These are phyloP conservation scores for Baccha elongata DNA, from an alignment of 2,888 invertebrate species.

Conservation along the genomic window DNA sequence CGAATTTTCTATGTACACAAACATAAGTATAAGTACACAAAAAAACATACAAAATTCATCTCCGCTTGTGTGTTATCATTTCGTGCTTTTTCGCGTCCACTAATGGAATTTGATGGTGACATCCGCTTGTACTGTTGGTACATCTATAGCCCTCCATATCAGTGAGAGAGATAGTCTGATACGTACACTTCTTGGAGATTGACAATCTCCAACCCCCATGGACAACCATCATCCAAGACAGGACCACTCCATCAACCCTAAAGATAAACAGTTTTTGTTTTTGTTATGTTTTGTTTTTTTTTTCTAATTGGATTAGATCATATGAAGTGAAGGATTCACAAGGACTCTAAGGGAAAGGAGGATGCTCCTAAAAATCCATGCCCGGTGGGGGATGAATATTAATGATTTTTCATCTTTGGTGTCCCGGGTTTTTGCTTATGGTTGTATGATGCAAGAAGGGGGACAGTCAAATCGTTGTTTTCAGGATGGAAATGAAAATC, in stretches of 20 bases:
- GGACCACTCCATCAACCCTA: constrained; percentile 39
- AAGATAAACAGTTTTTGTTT: constrained; percentile 62
- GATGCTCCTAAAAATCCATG: constrained; percentile 29
- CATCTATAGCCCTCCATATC: background rate
- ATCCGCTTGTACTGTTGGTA: constrained; percentile 31
- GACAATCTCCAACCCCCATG: constrained; percentile 16
- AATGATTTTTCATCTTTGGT: constrained; percentile 77
- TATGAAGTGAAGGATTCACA: constrained; percentile 71
- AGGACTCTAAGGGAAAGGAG: constrained; percentile 4
- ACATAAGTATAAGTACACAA: constrained; percentile 10
- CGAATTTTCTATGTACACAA: constrained; percentile 21
- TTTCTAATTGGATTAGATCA: constrained; percentile 73
- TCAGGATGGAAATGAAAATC: constrained; percentile 49
- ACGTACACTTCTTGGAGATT: constrained; percentile 11
- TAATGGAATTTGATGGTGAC: constrained; percentile 72
- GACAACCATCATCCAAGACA: no score
- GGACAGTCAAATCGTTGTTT: constrained; percentile 28
- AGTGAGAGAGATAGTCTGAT: constrained; percentile 42
- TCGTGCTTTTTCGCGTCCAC: constrained; percentile 71
- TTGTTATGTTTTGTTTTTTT: constrained; percentile 31
- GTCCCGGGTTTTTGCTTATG: constrained; percentile 64
- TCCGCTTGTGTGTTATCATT: constrained; percentile 66
- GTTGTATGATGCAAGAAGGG: constrained; percentile 6
- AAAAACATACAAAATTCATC: constrained; percentile 50
- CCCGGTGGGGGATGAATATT: constrained; percentile 78